Base-by-base conservation (phyloP, 2,888 invertebrate species). In the Spodoptera littoralis region DNA sequence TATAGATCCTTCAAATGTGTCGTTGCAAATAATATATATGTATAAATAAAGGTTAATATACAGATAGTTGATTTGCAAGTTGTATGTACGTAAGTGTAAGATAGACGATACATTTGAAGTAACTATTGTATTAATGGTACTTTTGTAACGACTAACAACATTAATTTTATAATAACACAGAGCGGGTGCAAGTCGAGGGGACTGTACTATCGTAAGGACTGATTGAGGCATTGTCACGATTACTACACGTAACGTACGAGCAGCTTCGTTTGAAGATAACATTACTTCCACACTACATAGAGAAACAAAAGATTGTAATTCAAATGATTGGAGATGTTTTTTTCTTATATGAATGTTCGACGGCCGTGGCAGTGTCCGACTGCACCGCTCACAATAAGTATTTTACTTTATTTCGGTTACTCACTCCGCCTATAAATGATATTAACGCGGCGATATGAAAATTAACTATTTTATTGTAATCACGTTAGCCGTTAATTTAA, bases 401-500 rank as follows among this genome's bases (percentile, higher is more conserved):
- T 77, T 77, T 86, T 81, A 79, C 72, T 80, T 85, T 81, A 73
- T 81, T 86, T 88, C 73, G 83, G 84, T 90, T 82, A 88, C 86
- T 87, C 83, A 90, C 89, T 93, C 93, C 93, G 93, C 93, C 93
- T 93, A 92, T 86, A 85, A 86, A 87, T 88, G 90, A 90, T 92
- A 90, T 91, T 90, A 89, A 85, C 82, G 86, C 86, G 90, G 89
- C 91, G 88, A 82, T 84, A 81, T 84, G 78, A 86, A 88, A 77
- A 88, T 88, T 86, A 85, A 90, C 85, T 88, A 89, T 90, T 89
- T 89, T 88, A 90, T 88, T 88, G 90, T 90, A 87, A 88, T 88
- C 91, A 89, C 86, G 85, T 90, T 92, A 92, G 92, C 90, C 87
- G 90, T 92, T 92, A 91, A 86, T 92, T 90, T 93, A 92, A 92